These are phyloP conservation scores for Nyleta sp. DNA, from an alignment of 2,888 invertebrate genomes.

Conservation along the genomic window DNA sequence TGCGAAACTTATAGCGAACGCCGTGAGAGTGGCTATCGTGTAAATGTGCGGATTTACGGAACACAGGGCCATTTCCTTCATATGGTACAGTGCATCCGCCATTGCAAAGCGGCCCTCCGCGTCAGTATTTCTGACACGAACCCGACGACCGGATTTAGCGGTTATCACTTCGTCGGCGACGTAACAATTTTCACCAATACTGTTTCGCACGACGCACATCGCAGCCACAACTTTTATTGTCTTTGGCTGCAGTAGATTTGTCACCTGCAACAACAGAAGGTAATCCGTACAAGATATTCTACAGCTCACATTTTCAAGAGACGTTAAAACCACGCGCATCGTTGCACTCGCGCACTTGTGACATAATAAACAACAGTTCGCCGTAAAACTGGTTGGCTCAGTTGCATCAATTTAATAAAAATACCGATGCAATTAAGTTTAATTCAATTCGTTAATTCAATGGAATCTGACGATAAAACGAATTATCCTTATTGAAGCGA, in stretches of 20 bases:
- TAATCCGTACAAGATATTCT: slow-evolving; percentile 49
- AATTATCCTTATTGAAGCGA: no score
- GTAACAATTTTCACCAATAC: slow-evolving; percentile 93
- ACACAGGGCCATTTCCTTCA: slow-evolving; percentile 87
- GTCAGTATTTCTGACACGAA: slow-evolving; percentile 96
- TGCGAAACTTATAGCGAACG: slow-evolving; percentile 89
- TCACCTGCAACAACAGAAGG: slow-evolving; percentile 82
- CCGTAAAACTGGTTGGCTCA: neutral
- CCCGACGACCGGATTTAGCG: slow-evolving; percentile 91
- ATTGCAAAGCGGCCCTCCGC: slow-evolving; percentile 96
- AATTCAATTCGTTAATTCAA: slow-evolving; percentile 1
- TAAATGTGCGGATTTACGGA: slow-evolving; percentile 92
- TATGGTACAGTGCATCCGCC: slow-evolving; percentile 93
- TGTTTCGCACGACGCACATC: slow-evolving; percentile 94
- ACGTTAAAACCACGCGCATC: slow-evolving; percentile 22
- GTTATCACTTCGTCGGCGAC: slow-evolving; percentile 96
- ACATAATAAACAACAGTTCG: slow-evolving; percentile 17
- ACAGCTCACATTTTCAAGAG: slow-evolving; percentile 16
- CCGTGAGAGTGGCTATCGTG: slow-evolving; percentile 95
- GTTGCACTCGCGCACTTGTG: neutral
- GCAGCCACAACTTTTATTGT: slow-evolving; percentile 91
- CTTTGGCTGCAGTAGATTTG: slow-evolving; percentile 87
- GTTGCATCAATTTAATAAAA: neutral
- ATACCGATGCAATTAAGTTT: neutral
- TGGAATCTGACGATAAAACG: no score